Percentiles rank a stretch among this genome's conserved stretches.
phyloP scores from a whole-genome alignment of 2,113 vertebrate genomes.

The Prunella fulvescens region DNA sequence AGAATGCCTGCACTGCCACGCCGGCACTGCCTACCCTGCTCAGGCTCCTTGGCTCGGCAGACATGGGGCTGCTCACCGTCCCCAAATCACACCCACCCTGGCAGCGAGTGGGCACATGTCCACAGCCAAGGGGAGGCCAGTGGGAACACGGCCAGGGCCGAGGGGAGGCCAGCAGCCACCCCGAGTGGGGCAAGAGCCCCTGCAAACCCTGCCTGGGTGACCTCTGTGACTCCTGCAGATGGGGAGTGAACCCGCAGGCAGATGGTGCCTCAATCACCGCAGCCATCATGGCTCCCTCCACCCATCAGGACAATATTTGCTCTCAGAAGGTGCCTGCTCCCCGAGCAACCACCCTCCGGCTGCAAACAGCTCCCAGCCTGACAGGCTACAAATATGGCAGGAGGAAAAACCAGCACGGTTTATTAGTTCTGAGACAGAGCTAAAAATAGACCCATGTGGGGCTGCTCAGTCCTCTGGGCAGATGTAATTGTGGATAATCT shows the following conservation, averaged over 20 bases:
- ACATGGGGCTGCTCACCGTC: accelerated
- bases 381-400: not conserved
- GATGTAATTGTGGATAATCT: constrained; percentile 58
- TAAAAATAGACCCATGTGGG: constrained; percentile 42
- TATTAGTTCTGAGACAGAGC: constrained; percentile 2
- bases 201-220: not conserved
- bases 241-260: not conserved
- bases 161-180: accelerated
- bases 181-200: accelerated
- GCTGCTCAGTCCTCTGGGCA: constrained; percentile 36
- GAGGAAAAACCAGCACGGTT: not conserved
- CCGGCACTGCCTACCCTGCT: not conserved
- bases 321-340: not conserved
- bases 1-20: accelerated
- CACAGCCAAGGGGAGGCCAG: accelerated
- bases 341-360: not conserved
- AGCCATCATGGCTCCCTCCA: not conserved
- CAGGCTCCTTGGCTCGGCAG: not conserved
- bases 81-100: not conserved
- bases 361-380: not conserved
- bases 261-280: not conserved
- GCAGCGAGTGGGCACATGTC: accelerated
- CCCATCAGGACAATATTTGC: not conserved
- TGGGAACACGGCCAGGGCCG: accelerated
- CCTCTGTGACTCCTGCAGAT: not conserved